Base-by-base conservation (phyloP, 2,888 invertebrate genomes). In the Encarsia formosa region DNA sequence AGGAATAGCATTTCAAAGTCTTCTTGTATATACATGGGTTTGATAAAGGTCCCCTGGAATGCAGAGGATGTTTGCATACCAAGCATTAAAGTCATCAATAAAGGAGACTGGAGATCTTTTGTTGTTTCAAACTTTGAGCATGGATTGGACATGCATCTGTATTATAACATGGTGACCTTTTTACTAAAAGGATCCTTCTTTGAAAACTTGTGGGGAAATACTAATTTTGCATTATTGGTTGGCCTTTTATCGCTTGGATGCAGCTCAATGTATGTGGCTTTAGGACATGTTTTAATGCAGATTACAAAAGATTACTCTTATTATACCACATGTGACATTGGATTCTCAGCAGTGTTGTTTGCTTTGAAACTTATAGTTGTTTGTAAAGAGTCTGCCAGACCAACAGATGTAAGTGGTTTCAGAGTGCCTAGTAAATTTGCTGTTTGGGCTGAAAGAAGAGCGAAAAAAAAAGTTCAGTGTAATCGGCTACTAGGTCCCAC, bases 271-370 rank as follows among this genome's bases (percentile, higher is more conserved):
- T 79, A 81, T 46, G 76, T 81, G 13, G 70, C 61, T 1, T 60
- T 83, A 19, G 78, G 77, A 16, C 68, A 75, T 43, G 47, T 65
- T 0, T 64, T 78, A 1, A 74, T 74, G 13, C 67, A 76, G 16
- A 31, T 76, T 13, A 67, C 79, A 2, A 70, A 73, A 3, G 75
- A 79, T 57, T 69, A 71, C 37, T 68, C 67, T 4, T 79, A 80
- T 59, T 71, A 76, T 35, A 74, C 76, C 1, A 72, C 77, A 4
- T 84, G 84, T 68, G 82, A 83, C 11, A 79, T 84, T 38, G 84
- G 84, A 16, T 84, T 85, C 61, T 84, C 84, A 71, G 82, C 81
- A 44, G 81, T 84, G 5, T 65, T 84, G 35, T 84, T 84, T 68
- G 83, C 82, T 1, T 67, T 84, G 54, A 84, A 84, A 69, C 81